Base-by-base conservation (phyloP, 2,797 vertebrate genomes). In the Labeo calbasu region DNA sequence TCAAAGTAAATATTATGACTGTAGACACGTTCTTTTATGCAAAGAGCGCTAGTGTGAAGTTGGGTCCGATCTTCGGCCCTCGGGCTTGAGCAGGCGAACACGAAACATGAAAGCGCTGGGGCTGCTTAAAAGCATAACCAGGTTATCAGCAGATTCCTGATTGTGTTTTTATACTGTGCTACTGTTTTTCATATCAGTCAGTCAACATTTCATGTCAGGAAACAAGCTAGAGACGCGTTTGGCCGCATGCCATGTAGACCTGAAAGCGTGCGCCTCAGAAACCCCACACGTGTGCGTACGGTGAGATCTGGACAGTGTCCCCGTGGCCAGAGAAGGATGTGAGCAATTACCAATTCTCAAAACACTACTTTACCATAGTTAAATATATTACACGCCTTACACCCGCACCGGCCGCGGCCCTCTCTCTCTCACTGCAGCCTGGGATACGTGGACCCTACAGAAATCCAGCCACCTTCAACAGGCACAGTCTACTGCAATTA, bases 331-430 rank as follows among this genome's bases (percentile, higher is more conserved):
- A 94, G 93, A 94, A 94, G 96, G 96, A 97, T 97, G 96, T 95
- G 92, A 96, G 95, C 94, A 96, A 96, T 97, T 97, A 97, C 93
- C 92, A 94, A 93, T 95, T 93, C 95, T 96, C 95, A 94, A 96
- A 96, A 96, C 95, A 96, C 93, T 96, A 94, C 95, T 96, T 96
- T 95, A 92, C 91, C 89, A 61, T 83, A 92, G 94, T 96, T 95
- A 95, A 96, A 95, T 92, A 93, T 92, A 95, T 96, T 95, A 96
- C 94, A 94, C 92, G 93, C 92, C 93, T 95, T 90, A 93, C 92
- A 92, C 90, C 91, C 92, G 88, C 92, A 93, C 89, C 77, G 79
- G 88, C 88, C 79, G 88, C 91, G 90, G 87, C 86, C 88, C 91
- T 83, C 85, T 85, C 43, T 10, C 82, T 46, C 82, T 84, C 86